Conservation (phyloP, 2,113 vertebrate genomes). For the Lonchura striata region DNA sequence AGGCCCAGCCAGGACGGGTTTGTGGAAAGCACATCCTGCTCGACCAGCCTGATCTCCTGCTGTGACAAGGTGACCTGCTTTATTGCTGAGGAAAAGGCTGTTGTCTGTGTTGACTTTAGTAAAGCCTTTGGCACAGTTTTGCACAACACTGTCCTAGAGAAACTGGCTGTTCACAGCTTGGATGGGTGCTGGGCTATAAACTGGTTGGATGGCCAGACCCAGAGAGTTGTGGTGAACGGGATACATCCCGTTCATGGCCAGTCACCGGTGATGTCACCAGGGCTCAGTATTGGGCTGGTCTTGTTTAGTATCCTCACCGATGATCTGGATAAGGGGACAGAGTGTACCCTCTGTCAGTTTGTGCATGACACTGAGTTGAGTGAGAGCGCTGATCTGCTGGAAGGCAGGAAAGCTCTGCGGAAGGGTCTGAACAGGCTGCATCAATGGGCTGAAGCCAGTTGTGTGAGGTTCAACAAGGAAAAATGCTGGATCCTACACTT, state of each 20-base stretch:
- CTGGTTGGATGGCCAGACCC: neutral
- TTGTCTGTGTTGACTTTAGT: rapidly evolving
- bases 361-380: neutral
- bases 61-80: neutral
- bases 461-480: neutral
- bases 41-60: neutral
- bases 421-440: neutral
- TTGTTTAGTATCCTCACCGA: neutral
- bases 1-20: neutral
- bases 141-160: neutral
- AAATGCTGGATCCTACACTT: neutral
- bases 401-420: neutral
- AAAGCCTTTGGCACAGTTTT: neutral
- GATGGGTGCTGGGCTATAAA: neutral
- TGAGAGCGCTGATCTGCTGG: neutral
- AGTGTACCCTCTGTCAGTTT: neutral
- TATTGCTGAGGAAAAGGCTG: neutral
- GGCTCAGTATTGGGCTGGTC: rapidly evolving
- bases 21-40: neutral
- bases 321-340: too few species aligned
- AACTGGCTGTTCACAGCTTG: neutral
- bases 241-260: too few species aligned
- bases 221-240: neutral
- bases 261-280: neutral
- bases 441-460: rapidly evolving